Evolutionary conservation across 2,888 invertebrate species (phyloP).

Genomic region (Pterostichus madidus): DNA sequence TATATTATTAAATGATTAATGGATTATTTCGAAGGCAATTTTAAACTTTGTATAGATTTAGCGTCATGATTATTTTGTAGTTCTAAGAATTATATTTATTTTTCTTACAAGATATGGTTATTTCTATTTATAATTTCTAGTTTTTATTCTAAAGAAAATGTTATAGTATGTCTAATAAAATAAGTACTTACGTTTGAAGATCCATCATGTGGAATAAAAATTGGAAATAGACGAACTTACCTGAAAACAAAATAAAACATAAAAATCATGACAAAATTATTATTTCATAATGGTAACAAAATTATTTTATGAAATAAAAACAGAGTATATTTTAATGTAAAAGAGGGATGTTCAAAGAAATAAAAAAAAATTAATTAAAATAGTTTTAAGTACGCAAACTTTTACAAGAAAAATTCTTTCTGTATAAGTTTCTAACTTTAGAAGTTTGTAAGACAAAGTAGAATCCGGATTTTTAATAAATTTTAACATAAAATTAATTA

Average conservation of each 20-base stretch:
- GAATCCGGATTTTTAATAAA: neutral
- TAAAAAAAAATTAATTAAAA: conserved; percentile 41
- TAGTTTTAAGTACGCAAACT: conserved; percentile 16
- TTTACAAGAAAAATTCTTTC: conserved; percentile 29
- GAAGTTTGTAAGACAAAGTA: neutral
- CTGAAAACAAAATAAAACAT: conserved; percentile 23
- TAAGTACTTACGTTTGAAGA: neutral
- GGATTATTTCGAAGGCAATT: neutral
- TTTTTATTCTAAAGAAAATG: no score
- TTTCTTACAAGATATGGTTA: no score
- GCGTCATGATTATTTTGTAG: no score
- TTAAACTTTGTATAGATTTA: neutral
- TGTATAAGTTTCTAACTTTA: conserved; percentile 1
- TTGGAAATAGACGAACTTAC: conserved; percentile 33
- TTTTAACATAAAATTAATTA: neutral
- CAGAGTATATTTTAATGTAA: no score
- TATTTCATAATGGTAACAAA: neutral
- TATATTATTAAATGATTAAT: conserved; percentile 18
- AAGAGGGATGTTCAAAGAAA: neutral
- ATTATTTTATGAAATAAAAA: neutral
- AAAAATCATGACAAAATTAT: conserved; percentile 2
- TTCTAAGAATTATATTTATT: no score
- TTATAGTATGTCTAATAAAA: neutral
- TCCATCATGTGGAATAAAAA: neutral
- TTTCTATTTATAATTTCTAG: no score